phyloP scores from a whole-genome alignment of 2,797 vertebrate species.

The Microctenopoma stevenorrisi region DNA sequence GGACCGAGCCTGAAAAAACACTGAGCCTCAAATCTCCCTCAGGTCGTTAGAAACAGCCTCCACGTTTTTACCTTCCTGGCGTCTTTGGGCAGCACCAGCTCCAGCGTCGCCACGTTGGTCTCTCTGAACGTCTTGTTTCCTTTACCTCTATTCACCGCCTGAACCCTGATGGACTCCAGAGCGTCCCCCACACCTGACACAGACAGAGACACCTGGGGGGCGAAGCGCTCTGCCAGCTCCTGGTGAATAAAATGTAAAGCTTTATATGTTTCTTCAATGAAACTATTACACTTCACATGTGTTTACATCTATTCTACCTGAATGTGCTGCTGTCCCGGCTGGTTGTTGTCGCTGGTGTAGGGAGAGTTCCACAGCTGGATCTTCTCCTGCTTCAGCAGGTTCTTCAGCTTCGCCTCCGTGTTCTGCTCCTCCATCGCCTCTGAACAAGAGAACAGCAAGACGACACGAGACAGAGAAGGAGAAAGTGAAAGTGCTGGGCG shows the following conservation, averaged over 20 bases:
- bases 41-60: too few relatives aligned
- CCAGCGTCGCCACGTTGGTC: slow-evolving; percentile 88
- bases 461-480: neutral
- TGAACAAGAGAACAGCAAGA: slow-evolving; percentile 42
- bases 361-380: slow-evolving; percentile 94
- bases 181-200: slow-evolving; percentile 79
- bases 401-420: slow-evolving; percentile 88
- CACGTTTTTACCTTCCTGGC: slow-evolving; percentile 58
- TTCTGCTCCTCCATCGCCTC: slow-evolving; percentile 88
- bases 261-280: too few relatives aligned
- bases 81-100: slow-evolving; percentile 87
- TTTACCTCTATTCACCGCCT: slow-evolving; percentile 86
- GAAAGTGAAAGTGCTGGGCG: neutral
- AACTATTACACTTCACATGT: too few relatives aligned
- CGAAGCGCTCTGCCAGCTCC: slow-evolving; percentile 88
- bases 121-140: slow-evolving; percentile 89
- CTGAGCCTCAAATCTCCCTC: too few relatives aligned
- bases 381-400: slow-evolving; percentile 88
- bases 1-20: too few relatives aligned
- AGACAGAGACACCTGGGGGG: slow-evolving; percentile 79
- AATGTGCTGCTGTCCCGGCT: slow-evolving; percentile 78
- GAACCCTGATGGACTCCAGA: slow-evolving; percentile 89
- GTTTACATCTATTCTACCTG: slow-evolving; percentile 77
- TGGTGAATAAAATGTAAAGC: slow-evolving; percentile 52
- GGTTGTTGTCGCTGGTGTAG: slow-evolving; percentile 84